Percentiles rank a stretch among this genome's conserved stretches.
Conservation (phyloP, 2,797 vertebrate genomes). For the Microchirus variegatus region DNA sequence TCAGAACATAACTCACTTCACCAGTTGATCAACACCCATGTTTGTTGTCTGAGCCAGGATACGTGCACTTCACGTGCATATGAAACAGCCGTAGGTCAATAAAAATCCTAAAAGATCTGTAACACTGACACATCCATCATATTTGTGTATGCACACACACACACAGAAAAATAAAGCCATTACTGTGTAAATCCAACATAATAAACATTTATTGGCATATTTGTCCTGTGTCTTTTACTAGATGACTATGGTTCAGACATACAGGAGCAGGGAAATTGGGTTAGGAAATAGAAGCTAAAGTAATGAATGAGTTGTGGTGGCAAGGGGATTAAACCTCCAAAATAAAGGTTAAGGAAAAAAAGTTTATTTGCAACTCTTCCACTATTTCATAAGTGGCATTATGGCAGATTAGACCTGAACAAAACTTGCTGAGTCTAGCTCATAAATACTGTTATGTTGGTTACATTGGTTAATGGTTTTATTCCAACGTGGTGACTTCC, state of each 20-base stretch:
- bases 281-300: conserved; percentile 51
- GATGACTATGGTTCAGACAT: conserved; percentile 41
- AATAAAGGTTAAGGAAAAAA: conserved; percentile 33
- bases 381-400: background rate
- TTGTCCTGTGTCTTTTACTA: conserved; percentile 35
- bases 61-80: no score
- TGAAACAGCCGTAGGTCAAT: background rate
- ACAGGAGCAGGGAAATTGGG: conserved; percentile 37
- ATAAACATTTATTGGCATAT: conserved; percentile 47
- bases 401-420: background rate
- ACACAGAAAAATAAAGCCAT: conserved; percentile 32
- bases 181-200: conserved; percentile 17
- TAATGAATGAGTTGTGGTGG: conserved; percentile 20
- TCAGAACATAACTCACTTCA: conserved; percentile 16
- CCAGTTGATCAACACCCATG: conserved; percentile 22
- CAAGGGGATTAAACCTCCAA: conserved; percentile 20
- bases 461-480: conserved; percentile 7
- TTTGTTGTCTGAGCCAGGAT: conserved; percentile 7
- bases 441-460: background rate
- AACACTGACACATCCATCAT: background rate
- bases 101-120: background rate
- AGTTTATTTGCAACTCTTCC: background rate
- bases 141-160: no score
- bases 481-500: conserved; percentile 17
- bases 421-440: background rate